Evolutionary conservation across 2,888 invertebrate genomes (phyloP), one percentile per base, ranked within the genome.

Genomic region (Epinotia ramella): DNA sequence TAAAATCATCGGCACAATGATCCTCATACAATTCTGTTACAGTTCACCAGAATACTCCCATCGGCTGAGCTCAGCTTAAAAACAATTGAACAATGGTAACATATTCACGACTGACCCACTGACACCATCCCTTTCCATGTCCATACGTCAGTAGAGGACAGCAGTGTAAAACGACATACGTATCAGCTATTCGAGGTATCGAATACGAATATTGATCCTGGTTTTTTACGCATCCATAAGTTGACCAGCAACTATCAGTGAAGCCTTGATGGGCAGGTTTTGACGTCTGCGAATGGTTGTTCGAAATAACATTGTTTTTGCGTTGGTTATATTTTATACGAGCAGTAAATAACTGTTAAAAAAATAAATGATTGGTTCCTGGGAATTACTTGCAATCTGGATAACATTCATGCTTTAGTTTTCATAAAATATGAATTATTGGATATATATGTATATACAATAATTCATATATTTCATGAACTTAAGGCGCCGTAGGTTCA

Each of bases 201-300:
- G 57, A 64, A 74, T 69, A 59, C 18, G 33, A 16, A 46, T 65
- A 44, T 64, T 65, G 59, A 70, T 64, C 57, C 75, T 66, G 70
- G 74, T 70, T 66, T 70, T 75, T 60, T 56, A 75, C 65, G 70
- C 70, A 70, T 75, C 75, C 70, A 70, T 75, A 75, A 75, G 65
- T 75, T 75, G 75, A 75, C 75, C 75, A 75, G 59, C 40, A 62
- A 62, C 73, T 68, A 73, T 73, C 73, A 69, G 73, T 46, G 63
- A 69, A 74, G 57, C 20, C 57, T 46, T 44, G 28, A 74, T 57
- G 46, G 69, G 57, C 68, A 64, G 57, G 63, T 74, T 73, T 69
- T 46, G 72, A 69, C 28, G 64, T 57, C 56, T 20, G 56, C 18
- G 67, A 56, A 67, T 67, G 56, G 28, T 67, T 33, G 33, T 67